phyloP scores from a whole-genome alignment of 2,113 vertebrate species.

The Halcyon senegalensis region DNA sequence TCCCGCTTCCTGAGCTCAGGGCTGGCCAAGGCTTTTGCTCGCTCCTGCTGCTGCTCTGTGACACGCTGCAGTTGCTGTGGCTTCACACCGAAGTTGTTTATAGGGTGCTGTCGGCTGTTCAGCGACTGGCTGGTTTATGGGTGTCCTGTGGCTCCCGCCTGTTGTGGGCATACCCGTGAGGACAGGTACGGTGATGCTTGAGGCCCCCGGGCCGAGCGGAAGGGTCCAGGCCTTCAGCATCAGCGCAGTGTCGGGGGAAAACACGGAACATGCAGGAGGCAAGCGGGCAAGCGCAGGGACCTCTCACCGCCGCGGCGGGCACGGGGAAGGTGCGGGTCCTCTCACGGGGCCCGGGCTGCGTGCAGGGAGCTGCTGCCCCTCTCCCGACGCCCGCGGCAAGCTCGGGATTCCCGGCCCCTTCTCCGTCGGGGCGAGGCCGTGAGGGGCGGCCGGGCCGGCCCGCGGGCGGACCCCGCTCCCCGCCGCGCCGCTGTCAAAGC shows the following conservation, averaged over 20 bases:
- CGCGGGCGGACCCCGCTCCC: neutral
- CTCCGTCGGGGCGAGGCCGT: neutral
- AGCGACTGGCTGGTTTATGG: neutral
- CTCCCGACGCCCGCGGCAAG: too few relatives aligned
- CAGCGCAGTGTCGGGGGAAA: neutral
- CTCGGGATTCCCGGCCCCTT: neutral
- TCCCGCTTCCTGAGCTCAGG: neutral
- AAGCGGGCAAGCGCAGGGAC: neutral
- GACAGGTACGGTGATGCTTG: neutral
- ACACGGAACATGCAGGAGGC: fast-evolving
- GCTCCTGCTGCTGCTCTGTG: neutral
- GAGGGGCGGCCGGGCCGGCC: neutral
- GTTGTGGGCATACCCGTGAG: neutral
- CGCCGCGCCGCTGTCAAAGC: neutral
- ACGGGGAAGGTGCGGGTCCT: neutral
- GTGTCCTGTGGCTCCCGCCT: neutral
- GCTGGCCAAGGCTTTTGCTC: neutral
- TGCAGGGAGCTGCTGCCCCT: neutral
- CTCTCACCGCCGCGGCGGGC: neutral
- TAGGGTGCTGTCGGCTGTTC: neutral
- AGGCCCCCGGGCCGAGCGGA: neutral
- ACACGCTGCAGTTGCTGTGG: neutral
- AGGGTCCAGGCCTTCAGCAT: neutral
- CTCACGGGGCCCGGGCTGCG: too few relatives aligned
- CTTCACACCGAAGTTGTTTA: neutral